Base-by-base conservation (phyloP, 1,140 invertebrate genomes). In the Papilio helenus region DNA sequence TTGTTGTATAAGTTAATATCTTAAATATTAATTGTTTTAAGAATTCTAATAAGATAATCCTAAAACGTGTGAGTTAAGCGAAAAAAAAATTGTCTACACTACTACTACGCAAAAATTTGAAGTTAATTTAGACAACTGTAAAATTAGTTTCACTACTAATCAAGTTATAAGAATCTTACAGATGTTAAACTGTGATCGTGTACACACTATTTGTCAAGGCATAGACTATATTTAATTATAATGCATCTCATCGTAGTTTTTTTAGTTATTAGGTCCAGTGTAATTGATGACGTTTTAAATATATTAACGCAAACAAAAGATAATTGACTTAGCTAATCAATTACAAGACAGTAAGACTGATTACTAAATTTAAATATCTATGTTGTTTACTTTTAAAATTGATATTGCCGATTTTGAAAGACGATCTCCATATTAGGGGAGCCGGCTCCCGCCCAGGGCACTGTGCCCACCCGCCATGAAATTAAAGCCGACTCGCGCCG, bases 391-490 rank as follows among this genome's bases (percentile, higher is more conserved):
- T 68, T 79, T 46, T 10, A 20, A 72, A 72, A 46, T 16, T 55
- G 26, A 46, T 74, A n/a, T 44, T n/a, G 23, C 29, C 16, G 20
- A 65, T 46, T 42, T 20, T 39, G 34, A 77, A 72, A 80, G 72
- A 76, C 34, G 72, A 72, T 81, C 85, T 93, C 91, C 91, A 93
- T 85, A 92, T 79, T 88, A 79, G 77, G 76, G 55, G 83, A 82
- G 84, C 81, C 74, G 83, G 84, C 80, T 82, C 87, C 83, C 89
- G 88, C 89, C 82, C 90, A 83, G 87, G 88, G 89, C 89, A 84
- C 87, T 82, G 92, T 94, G 93, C 91, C 90, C 93, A 94, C 87
- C 93, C 91, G 89, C 89, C 93, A 94, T 94, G 93, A 94, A 94
- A 94, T 93, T 94, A 94, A 94, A 94, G 88, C 90, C 91, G 92